phyloP scores from a whole-genome alignment of 2,113 vertebrate species.

The Amphiprion ocellaris region DNA sequence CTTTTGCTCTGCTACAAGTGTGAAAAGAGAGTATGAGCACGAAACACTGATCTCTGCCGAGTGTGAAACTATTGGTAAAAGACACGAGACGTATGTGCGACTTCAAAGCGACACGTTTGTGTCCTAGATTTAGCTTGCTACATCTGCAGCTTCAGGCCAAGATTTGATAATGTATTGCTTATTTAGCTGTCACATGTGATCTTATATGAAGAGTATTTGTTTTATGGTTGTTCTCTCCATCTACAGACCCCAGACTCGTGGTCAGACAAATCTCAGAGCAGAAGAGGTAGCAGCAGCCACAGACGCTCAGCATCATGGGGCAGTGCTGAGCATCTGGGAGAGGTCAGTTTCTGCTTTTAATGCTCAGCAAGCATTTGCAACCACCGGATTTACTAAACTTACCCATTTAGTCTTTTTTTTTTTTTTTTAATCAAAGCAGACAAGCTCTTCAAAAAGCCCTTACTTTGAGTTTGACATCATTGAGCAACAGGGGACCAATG shows the following conservation, averaged over 20 bases:
- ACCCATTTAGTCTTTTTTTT: neutral
- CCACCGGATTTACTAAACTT: conserved; percentile 1
- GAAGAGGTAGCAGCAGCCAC: conserved; percentile 78
- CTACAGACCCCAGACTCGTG: conserved; percentile 90
- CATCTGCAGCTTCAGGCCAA: neutral
- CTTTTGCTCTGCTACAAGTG: conserved; percentile 40
- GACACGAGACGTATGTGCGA: conserved; percentile 6
- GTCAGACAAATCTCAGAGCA: conserved; percentile 81
- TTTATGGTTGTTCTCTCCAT: conserved; percentile 35
- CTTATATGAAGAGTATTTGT: neutral
- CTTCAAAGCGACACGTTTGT: neutral
- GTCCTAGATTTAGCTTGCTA: neutral
- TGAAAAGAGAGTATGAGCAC: conserved; percentile 56
- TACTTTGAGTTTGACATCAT: conserved; percentile 25
- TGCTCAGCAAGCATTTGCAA: conserved; percentile 1
- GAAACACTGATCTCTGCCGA: conserved; percentile 8
- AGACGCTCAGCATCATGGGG: conserved; percentile 92
- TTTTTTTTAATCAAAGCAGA: neutral
- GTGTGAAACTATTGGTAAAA: conserved; percentile 24
- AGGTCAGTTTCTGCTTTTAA: conserved; percentile 76
- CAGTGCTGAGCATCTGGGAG: conserved; percentile 88
- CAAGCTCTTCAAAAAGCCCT: neutral
- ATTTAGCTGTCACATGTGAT: neutral
- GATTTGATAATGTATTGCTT: neutral
- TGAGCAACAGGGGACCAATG: conserved; percentile 51